Conservation (phyloP, 2,888 invertebrate genomes). For the Drosophila cognata region DNA sequence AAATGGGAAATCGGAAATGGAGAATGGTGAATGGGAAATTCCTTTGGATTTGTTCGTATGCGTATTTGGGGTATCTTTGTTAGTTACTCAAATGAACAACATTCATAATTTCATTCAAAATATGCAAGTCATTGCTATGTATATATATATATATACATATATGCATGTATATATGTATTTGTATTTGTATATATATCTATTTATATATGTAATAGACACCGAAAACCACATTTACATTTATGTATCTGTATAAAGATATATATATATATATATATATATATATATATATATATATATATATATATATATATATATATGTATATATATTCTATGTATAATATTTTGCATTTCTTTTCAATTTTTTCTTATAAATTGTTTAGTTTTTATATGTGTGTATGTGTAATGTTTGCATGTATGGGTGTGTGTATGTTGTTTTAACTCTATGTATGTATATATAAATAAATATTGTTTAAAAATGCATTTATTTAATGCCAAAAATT, state of each 20-base stretch:
- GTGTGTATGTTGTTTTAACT: constrained; percentile 34
- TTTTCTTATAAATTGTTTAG: constrained; percentile 10
- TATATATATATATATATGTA: constrained; percentile 56
- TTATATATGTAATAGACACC: constrained; percentile 75
- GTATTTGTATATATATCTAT: constrained; percentile 59
- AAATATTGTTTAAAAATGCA: constrained; percentile 76
- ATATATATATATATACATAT: constrained; percentile 47
- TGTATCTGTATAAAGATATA: constrained; percentile 65
- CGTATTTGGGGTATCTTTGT: constrained; percentile 52
- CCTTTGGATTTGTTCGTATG: constrained; percentile 44
- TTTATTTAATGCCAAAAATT: constrained; percentile 78
- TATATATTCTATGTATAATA: constrained; percentile 55
- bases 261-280: constrained; percentile 55
- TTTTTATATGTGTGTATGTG: constrained; percentile 14
- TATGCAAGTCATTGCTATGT: constrained; percentile 49
- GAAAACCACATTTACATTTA: constrained; percentile 81
- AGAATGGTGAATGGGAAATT: constrained; percentile 34
- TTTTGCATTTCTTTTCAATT: constrained; percentile 23
- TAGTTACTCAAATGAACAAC: constrained; percentile 70
- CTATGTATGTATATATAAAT: constrained; percentile 58
- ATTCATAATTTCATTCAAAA: constrained; percentile 69
- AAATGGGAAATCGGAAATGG: neutral
- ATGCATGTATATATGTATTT: constrained; percentile 45
- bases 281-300: constrained; percentile 58
- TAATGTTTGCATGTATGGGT: constrained; percentile 33